Percentiles rank a stretch among this genome's conserved stretches.
These are phyloP conservation scores for Mya arenaria DNA, from an alignment of 1,140 invertebrate species.

Conservation along the genomic window DNA sequence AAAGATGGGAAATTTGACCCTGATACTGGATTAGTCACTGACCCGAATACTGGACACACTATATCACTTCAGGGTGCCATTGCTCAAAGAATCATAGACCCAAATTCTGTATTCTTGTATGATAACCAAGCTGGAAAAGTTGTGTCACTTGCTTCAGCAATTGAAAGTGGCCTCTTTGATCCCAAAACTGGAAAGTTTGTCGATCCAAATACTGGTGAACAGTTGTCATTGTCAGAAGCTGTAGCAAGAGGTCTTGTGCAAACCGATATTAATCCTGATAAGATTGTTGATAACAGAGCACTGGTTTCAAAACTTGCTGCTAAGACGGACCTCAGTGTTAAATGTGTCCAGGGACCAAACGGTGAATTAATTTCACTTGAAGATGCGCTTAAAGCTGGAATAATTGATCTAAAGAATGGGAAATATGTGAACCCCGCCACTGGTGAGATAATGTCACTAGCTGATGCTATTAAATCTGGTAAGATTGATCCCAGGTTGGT, in stretches of 20 bases:
- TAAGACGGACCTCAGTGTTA: constrained; percentile 66
- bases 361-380: constrained; percentile 66
- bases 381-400: constrained; percentile 72
- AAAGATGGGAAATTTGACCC: constrained; percentile 92
- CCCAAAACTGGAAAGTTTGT: constrained; percentile 70
- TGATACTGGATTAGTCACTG: constrained; percentile 85
- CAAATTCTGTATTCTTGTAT: constrained; percentile 82
- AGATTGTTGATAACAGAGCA: constrained; percentile 66
- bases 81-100: constrained; percentile 87
- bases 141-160: constrained; percentile 69
- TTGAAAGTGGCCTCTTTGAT: constrained; percentile 72
- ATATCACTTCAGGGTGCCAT: constrained; percentile 87
- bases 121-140: constrained; percentile 70
- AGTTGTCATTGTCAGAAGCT: constrained; percentile 72
- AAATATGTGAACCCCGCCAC: constrained; percentile 62
- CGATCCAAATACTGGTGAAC: constrained; percentile 66
- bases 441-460: constrained; percentile 63
- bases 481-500: constrained; percentile 80
- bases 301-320: constrained; percentile 65
- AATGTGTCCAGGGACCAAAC: constrained; percentile 62
- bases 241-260: constrained; percentile 64
- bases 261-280: constrained; percentile 67
- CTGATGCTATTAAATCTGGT: constrained; percentile 68
- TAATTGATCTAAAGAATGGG: constrained; percentile 69
- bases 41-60: constrained; percentile 81